Evolutionary conservation across 2,888 invertebrate species (phyloP), one percentile per base, ranked within the genome.

Genomic region (Cynaeus angustus): DNA sequence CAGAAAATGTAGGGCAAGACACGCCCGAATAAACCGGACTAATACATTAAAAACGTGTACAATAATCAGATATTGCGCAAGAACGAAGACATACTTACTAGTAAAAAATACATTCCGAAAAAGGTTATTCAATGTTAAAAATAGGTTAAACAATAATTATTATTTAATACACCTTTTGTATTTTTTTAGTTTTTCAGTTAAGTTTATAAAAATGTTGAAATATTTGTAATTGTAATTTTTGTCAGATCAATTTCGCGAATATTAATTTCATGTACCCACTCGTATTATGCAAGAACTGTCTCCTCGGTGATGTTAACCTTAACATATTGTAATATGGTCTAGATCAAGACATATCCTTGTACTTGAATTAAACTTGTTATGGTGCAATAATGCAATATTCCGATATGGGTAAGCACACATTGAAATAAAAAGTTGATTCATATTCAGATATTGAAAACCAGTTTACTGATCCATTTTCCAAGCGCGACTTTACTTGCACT

Each of bases 281-380:
- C 21, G 16, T 10, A 10, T 56, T 56, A 14, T 7, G 56, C 41
- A 56, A 56, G 8, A 0, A 26, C 10, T 16, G 1, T 13, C 14
- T 45, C 21, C 56, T 33, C 13, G n/a, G n/a, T 16, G 41, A 5
- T 62, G 41, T 50, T 64, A 64, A 64, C 64, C 64, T 64, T 64
- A 64, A 52, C 64, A 64, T 52, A 64, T 38, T 41, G 64, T 41
- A 64, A 52, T 64, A 28, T 53, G 52, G 41, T 53, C 43, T 37
- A 50, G 52, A 64, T 30, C 61, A 48, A 48, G 16, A 30, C n/a
- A 33, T 37, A 61, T n/a, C 61, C 56, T 56, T 56, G 56, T 64
- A 64, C 64, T 64, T 64, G 64, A 64, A 52, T 21, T 30, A 30
- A 64, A 64, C 64, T 41, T 6, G 64, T 64, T 53, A 43, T 28